Evolutionary conservation across 2,113 vertebrate genomes (phyloP), one percentile per base, ranked within the genome.

Genomic region (Rhinolophus ferrumequinum): DNA sequence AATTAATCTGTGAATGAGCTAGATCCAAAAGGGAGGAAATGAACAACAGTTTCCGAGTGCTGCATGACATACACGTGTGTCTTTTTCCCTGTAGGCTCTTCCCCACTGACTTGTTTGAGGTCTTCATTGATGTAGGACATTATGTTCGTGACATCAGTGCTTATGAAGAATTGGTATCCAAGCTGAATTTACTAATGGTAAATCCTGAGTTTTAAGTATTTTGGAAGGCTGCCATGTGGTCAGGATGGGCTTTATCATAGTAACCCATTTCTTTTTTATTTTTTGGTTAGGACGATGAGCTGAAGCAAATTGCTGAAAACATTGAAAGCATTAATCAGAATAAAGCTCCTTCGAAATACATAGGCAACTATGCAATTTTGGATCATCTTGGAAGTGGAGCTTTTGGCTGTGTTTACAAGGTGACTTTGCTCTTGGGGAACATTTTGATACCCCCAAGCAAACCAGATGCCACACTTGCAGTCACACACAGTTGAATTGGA

Each of bases 101-200:
- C 98, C 98, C 99, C 95, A 98, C 99, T 33, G 99, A 99, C 75
- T 97, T 99, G 87, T 99, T 99, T 98, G 99, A 99, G 98, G 97
- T 99, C 98, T 99, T 99, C 98, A 99, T 99, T 97, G 99, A 99
- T 95, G 98, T 99, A 98, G 99, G 99, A 95, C 99, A 99, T 98
- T 99, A 99, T 47, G 98, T 99, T n/a, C 97, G 98, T 87, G 99
- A 99, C 96, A 99, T 99, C 86, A 15, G 98, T 58, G 98, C 98
- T 85, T 99, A 99, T 16, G 98, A 99, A 97, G 98, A 97, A 12
- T 97, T 99, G 95, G 99, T 99, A 72, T 98, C 97, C 24, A 99
- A 98, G 97, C 96, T 99, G 92, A 99, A 99, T 83, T 97, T 97
- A 64, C 98, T 99, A 97, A 97, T 98, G 96, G 99, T 99, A 98